These are phyloP conservation scores for Silurus asotus DNA, from an alignment of 2,113 vertebrate genomes.

Conservation along the genomic window DNA sequence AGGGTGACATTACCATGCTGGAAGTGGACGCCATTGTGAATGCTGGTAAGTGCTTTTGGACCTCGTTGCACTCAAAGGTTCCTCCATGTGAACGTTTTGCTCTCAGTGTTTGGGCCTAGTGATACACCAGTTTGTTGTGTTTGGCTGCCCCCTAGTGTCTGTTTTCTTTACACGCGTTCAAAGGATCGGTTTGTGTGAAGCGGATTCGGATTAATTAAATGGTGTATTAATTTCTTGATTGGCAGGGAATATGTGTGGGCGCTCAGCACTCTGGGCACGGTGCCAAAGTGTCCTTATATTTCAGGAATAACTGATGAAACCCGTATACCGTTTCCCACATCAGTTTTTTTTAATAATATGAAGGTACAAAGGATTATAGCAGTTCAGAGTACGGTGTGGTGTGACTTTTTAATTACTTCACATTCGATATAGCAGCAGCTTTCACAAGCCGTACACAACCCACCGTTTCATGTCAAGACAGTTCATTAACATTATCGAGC, in stretches of 20 bases:
- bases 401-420: neutral
- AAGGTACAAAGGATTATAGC: neutral
- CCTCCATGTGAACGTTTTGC: neutral
- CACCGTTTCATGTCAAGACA: neutral
- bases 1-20: slow-evolving; percentile 94
- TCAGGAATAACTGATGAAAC: neutral
- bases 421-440: neutral
- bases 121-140: slow-evolving; percentile 24
- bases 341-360: neutral
- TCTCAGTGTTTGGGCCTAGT: neutral
- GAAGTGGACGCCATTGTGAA: slow-evolving; percentile 97
- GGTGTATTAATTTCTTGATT: neutral
- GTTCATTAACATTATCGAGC: neutral
- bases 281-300: neutral
- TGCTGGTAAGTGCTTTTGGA: slow-evolving; percentile 81
- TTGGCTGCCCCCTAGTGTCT: slow-evolving; percentile 68
- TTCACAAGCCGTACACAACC: neutral
- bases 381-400: neutral
- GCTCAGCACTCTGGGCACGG: neutral
- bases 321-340: neutral
- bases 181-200: neutral
- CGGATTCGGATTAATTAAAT: neutral
- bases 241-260: neutral
- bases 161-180: neutral
- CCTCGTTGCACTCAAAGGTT: neutral